A percentile compares a stretch with the other conserved stretches of the same genome.
phyloP scores from a whole-genome alignment of 1,140 invertebrate genomes.

The Brachionus koreanus region DNA sequence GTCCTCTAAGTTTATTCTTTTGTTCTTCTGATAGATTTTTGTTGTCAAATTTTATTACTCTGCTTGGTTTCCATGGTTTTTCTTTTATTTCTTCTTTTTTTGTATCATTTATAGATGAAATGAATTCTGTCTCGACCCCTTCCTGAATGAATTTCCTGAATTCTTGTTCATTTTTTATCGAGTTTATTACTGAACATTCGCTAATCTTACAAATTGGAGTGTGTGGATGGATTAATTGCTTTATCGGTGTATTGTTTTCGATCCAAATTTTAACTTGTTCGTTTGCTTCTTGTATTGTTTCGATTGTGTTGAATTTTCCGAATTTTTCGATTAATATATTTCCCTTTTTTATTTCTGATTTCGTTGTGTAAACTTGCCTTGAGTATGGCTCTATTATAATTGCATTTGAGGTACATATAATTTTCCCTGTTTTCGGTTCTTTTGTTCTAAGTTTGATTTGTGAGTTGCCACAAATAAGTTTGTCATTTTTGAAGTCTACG shows the following conservation, averaged over 20 bases:
- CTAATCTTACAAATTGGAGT: neutral
- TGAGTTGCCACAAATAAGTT: neutral
- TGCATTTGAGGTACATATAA: neutral
- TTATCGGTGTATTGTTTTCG: constrained; percentile 8
- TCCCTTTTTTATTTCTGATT: neutral
- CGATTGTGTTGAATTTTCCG: neutral
- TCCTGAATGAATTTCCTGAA: neutral
- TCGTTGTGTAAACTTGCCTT: neutral
- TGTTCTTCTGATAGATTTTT: neutral
- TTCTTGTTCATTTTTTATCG: neutral
- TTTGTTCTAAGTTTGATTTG: neutral
- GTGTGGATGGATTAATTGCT: neutral
- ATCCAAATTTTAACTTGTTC: neutral
- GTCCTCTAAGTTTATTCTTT: neutral
- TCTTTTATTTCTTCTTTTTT: neutral
- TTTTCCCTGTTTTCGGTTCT: neutral
- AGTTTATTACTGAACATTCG: neutral
- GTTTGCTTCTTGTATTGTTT: neutral
- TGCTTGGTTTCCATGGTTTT: constrained; percentile 13
- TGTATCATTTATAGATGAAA: neutral
- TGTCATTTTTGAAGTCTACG: neutral
- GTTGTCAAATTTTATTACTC: neutral
- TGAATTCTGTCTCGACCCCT: neutral
- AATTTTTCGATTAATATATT: neutral
- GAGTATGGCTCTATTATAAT: neutral